A percentile compares a stretch with the other conserved stretches of the same genome.
These are phyloP conservation scores for Hemitrygon akajei DNA, from an alignment of 2,797 vertebrate genomes.

Conservation along the genomic window DNA sequence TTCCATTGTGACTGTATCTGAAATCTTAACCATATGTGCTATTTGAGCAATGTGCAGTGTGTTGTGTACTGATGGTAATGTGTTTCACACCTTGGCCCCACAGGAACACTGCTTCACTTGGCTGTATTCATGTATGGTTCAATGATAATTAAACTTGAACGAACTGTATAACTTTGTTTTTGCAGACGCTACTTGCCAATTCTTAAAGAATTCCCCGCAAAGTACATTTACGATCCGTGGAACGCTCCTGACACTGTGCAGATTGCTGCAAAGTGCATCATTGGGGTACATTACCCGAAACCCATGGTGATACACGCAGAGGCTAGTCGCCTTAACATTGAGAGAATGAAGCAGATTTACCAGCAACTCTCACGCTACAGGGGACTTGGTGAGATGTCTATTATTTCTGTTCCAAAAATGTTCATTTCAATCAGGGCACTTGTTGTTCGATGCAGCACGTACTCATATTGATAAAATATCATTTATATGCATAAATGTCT, in stretches of 20 bases:
- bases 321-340: conserved; percentile 66
- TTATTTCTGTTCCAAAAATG: neutral
- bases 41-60: too few species aligned
- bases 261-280: conserved; percentile 58
- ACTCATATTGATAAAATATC: neutral
- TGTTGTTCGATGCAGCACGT: neutral
- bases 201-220: conserved; percentile 66
- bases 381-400: conserved; percentile 55
- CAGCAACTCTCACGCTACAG: conserved; percentile 68
- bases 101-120: too few species aligned
- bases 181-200: conserved; percentile 68
- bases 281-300: conserved; percentile 64
- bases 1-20: too few species aligned
- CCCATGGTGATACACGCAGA: conserved; percentile 70
- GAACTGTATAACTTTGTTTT: conserved; percentile 44
- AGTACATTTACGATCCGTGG: conserved; percentile 70
- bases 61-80: too few species aligned
- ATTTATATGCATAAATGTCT: neutral
- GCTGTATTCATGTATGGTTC: too few species aligned
- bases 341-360: conserved; percentile 72
- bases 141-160: too few species aligned
- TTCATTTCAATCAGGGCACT: neutral
- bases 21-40: too few species aligned
- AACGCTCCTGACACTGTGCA: conserved; percentile 64
- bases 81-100: too few species aligned